Evolutionary conservation across 2,888 invertebrate species (phyloP).

Genomic region (Volucella inanis): DNA sequence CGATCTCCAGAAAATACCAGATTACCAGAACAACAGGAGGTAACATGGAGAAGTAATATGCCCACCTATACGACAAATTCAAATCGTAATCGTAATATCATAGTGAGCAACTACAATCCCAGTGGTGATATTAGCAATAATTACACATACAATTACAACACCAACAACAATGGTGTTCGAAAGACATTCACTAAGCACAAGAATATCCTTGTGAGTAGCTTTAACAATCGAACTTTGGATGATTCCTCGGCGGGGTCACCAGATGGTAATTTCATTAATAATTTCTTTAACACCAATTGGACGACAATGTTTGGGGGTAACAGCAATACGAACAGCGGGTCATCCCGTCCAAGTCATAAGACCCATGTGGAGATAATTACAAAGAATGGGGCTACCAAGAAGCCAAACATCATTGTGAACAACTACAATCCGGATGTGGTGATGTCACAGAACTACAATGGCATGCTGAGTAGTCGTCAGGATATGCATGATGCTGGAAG

Average conservation of each 20-base stretch:
- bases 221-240: conserved; percentile 65
- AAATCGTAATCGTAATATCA: conserved; percentile 81
- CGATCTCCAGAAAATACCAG: conserved; percentile 47
- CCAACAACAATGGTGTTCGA: conserved; percentile 77
- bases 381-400: conserved; percentile 86
- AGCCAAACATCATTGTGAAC: conserved; percentile 86
- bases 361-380: conserved; percentile 88
- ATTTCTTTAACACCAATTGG: conserved; percentile 82
- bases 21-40: conserved; percentile 58
- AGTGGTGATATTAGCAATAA: conserved; percentile 78
- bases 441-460: conserved; percentile 80
- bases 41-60: conserved; percentile 59
- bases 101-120: conserved; percentile 83
- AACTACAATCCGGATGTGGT: conserved; percentile 84
- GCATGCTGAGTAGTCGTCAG: conserved; percentile 80
- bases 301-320: conserved; percentile 77
- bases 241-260: conserved; percentile 51
- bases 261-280: conserved; percentile 77
- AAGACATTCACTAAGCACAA: conserved; percentile 82
- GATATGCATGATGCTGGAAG: conserved; percentile 76
- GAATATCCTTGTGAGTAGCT: conserved; percentile 81
- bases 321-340: conserved; percentile 75
- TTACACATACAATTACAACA: conserved; percentile 75
- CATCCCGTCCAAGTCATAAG: conserved; percentile 86
- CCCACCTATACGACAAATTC: conserved; percentile 74